Base-by-base conservation (phyloP, 2,113 vertebrate species). In the Aythya baeri region DNA sequence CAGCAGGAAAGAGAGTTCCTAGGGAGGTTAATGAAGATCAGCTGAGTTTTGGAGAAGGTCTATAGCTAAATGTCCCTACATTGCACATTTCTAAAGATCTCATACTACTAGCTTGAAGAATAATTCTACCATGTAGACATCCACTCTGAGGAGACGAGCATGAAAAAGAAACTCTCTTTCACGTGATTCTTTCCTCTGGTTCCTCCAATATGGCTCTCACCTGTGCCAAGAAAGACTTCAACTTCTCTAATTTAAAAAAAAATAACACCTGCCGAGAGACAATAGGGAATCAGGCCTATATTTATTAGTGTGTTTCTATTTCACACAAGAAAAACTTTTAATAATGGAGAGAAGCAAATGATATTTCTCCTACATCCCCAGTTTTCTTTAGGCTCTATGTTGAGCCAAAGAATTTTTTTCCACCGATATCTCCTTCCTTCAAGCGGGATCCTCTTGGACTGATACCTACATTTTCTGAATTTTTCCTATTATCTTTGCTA, bases 11-110 rank as follows among this genome's bases (percentile, higher is more conserved):
- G 36, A 77, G 22, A 7, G 6, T 43, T 94, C 70, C 70, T 82
- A 57, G 44, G 34, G 82, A 36, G 41, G 20, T 6, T 94, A 91
- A 96, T 92, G 82, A 96, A 87, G 70, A 66, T 94, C 93, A 96
- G 85, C 78, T 94, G 78, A 78, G 55, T 43, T 82, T 77, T 83
- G 59, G 62, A 93, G 76, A 95, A 71, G 50, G 54, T 49, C 76
- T 86, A 26, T 72, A 88, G 43, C 44, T 86, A 92, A 70, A 66
- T 83, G 62, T 73, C 55, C 59, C 41, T 79, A 68, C 25, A 65
- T 17, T 41, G 66, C 58, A 82, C 36, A 58, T 91, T 91, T 92
- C 75, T 79, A n/a, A 76, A 65, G 13, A 54, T 89, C 31, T 88
- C 54, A 34, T 34, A 27, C 49, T 57, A 57, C 62, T 59, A n/a